phyloP scores from a whole-genome alignment of 2,113 vertebrate genomes.

The Rhabdomys dilectus region DNA sequence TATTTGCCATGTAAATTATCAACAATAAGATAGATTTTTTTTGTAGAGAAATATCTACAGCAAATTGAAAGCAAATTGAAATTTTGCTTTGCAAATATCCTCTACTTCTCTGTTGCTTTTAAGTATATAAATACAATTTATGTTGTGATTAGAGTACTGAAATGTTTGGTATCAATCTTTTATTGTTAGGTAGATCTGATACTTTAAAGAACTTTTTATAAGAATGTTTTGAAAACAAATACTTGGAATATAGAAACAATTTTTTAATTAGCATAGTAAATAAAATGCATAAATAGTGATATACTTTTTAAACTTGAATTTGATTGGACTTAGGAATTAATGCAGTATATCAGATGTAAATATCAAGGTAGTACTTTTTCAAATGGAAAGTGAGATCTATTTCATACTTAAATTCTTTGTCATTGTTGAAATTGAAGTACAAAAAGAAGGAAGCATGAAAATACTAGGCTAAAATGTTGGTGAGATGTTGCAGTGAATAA shows the following conservation, averaged over 20 bases:
- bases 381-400: conserved; percentile 25
- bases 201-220: neutral
- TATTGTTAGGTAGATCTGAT: neutral
- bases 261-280: conserved; percentile 20
- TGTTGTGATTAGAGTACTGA: conserved; percentile 10
- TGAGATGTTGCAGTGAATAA: neutral
- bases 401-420: neutral
- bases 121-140: conserved; percentile 14
- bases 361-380: conserved; percentile 1
- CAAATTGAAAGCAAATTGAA: conserved; percentile 16
- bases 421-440: neutral
- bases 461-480: neutral
- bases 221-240: neutral
- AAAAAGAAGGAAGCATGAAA: neutral
- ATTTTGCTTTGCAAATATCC: conserved; percentile 38
- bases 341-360: neutral
- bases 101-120: conserved; percentile 26
- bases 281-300: neutral
- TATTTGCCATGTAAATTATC: conserved; percentile 5
- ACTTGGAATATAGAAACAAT: neutral
- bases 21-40: conserved; percentile 36
- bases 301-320: neutral
- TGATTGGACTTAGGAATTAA: conserved; percentile 50
- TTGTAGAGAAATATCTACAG: neutral
- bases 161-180: neutral